A percentile compares a stretch with the other conserved stretches of the same genome.
phyloP scores from a whole-genome alignment of 2,888 invertebrate genomes.

The Tachina fera region DNA sequence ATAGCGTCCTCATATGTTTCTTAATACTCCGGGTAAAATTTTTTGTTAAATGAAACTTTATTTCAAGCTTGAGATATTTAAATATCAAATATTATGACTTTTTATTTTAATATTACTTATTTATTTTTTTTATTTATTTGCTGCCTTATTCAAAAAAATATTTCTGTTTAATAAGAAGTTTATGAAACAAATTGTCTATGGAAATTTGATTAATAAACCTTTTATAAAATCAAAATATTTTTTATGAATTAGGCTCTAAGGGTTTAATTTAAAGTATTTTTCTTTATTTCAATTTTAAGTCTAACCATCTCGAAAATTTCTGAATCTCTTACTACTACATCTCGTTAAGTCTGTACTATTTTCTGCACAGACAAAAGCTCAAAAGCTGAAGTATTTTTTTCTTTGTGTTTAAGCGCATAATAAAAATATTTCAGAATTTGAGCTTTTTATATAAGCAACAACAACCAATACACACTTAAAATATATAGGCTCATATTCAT shows the following conservation, averaged over 20 bases:
- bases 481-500: too few species aligned
- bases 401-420: background rate
- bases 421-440: conserved; percentile 63
- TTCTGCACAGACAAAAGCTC: conserved; percentile 37
- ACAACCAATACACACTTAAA: background rate
- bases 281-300: conserved; percentile 22
- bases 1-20: too few species aligned
- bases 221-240: too few species aligned
- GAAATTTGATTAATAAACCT: too few species aligned
- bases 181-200: too few species aligned
- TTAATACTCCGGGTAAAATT: too few species aligned
- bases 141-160: too few species aligned
- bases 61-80: background rate
- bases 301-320: conserved; percentile 67
- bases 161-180: too few species aligned
- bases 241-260: too few species aligned
- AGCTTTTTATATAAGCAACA: conserved; percentile 11
- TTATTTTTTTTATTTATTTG: background rate
- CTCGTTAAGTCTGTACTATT: conserved; percentile 52
- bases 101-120: background rate
- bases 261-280: background rate
- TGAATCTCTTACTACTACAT: conserved; percentile 68
- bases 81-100: background rate
- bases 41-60: too few species aligned
- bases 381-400: conserved; percentile 63